Percentiles rank a stretch among this genome's conserved stretches.
Evolutionary conservation across 1,140 invertebrate genomes (phyloP).

Genomic region (Sipha flava): DNA sequence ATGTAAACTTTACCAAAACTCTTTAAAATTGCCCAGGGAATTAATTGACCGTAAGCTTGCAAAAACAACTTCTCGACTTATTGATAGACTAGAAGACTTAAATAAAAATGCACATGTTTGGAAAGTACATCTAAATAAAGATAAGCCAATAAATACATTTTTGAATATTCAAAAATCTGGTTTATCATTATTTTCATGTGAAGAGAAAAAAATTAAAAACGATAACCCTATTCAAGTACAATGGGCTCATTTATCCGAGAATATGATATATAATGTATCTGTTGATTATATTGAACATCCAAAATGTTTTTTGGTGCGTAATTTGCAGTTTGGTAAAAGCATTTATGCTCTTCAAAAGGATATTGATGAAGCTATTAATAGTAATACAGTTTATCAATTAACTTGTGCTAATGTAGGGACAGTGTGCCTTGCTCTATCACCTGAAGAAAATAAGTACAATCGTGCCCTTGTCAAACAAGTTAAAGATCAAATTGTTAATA

Average conservation of each 20-base stretch:
- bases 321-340: neutral
- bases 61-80: neutral
- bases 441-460: neutral
- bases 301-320: neutral
- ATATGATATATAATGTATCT: neutral
- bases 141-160: neutral
- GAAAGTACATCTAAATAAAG: neutral
- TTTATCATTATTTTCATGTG: neutral
- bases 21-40: neutral
- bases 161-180: neutral
- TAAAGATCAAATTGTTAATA: neutral
- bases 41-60: constrained; percentile 14
- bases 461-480: neutral
- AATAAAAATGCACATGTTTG: neutral
- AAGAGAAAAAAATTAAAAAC: neutral
- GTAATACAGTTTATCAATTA: neutral
- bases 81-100: neutral
- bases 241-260: neutral
- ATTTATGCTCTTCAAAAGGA: neutral
- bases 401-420: neutral
- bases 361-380: neutral
- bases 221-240: neutral
- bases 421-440: neutral
- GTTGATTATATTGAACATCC: neutral
- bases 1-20: neutral